A percentile compares a stretch with the other conserved stretches of the same genome.
These are phyloP conservation scores for Pinna nobilis DNA, from an alignment of 1,140 invertebrate species.

Conservation along the genomic window DNA sequence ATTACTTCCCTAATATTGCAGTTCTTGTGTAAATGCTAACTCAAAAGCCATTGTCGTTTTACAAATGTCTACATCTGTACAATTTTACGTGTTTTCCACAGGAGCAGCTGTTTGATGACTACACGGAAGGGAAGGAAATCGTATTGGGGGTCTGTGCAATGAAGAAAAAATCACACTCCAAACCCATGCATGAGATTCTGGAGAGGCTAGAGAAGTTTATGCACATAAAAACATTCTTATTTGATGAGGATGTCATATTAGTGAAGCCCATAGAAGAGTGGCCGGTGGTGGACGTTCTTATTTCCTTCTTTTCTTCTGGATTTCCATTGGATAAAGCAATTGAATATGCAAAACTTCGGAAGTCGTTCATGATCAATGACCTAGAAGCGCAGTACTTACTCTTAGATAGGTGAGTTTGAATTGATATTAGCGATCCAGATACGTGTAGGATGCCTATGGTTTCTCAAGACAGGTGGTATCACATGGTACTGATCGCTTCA, in stretches of 20 bases:
- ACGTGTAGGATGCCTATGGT: no score
- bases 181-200: slow-evolving; percentile 99
- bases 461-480: no score
- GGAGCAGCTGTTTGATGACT: slow-evolving; percentile 10
- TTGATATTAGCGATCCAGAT: no score
- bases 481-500: no score
- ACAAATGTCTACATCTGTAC: background rate
- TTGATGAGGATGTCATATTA: slow-evolving; percentile 89
- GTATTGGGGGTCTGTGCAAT: slow-evolving; percentile 98
- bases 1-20: background rate
- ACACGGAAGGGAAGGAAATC: slow-evolving; percentile 71
- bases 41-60: background rate
- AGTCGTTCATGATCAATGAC: slow-evolving; percentile 99
- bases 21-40: background rate
- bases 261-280: slow-evolving; percentile 97
- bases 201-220: slow-evolving; percentile 96
- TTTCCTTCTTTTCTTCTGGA: slow-evolving; percentile 99
- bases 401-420: slow-evolving; percentile 83
- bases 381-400: slow-evolving; percentile 99
- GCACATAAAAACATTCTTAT: slow-evolving; percentile 89
- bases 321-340: slow-evolving; percentile 99
- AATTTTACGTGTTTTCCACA: background rate
- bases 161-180: slow-evolving; percentile 98
- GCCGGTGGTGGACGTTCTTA: slow-evolving; percentile 97
- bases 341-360: slow-evolving; percentile 93